Evolutionary conservation across 2,888 invertebrate genomes (phyloP).

Genomic region (Argyra leucocephala): DNA sequence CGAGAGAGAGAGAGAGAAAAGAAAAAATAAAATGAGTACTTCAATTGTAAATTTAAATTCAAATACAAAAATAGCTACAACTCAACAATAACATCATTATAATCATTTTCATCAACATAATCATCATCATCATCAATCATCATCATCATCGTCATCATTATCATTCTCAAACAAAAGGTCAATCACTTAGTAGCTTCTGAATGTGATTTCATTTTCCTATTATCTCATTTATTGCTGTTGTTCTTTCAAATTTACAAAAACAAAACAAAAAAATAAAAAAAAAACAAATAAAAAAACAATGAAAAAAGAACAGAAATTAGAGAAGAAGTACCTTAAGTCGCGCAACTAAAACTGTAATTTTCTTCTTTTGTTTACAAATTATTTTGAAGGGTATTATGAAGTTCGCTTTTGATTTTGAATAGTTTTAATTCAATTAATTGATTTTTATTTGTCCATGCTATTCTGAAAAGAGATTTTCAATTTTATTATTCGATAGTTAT

Average conservation of each 20-base stretch:
- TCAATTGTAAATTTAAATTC: neutral
- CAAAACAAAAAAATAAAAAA: too few species aligned
- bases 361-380: too few species aligned
- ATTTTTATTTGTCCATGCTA: too few species aligned
- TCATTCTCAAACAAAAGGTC: conserved; percentile 3
- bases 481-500: too few species aligned
- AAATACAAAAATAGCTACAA: neutral
- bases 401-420: too few species aligned
- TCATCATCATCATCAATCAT: neutral
- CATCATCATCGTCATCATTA: neutral
- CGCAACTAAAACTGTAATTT: neutral
- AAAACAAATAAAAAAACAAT: too few species aligned
- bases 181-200: conserved; percentile 3
- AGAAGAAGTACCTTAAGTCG: neutral
- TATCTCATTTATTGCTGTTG: neutral
- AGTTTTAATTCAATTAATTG: too few species aligned
- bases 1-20: too few species aligned
- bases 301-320: too few species aligned
- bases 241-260: too few species aligned
- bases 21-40: neutral
- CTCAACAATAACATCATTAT: neutral
- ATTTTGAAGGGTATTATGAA: too few species aligned
- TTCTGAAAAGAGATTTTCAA: too few species aligned
- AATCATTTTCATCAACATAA: neutral
- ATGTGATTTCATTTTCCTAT: neutral